Base-by-base conservation (phyloP, 2,888 invertebrate genomes). In the Morpho deidamia region DNA sequence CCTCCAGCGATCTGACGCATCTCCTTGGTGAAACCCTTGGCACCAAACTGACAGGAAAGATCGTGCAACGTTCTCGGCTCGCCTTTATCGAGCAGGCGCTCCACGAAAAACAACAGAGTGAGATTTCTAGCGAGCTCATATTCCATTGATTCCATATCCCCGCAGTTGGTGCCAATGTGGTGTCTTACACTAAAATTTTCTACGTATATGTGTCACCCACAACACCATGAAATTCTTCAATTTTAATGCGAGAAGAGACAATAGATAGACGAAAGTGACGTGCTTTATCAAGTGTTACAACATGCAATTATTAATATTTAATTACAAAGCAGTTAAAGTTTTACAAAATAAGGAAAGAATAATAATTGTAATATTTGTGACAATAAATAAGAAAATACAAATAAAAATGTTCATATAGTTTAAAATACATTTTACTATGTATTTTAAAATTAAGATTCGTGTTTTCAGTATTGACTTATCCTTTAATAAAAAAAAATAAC, bases 11-110 rank as follows among this genome's bases (percentile, higher is more conserved):
- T 96, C 85, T 97, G 97, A 69, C 97, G 92, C 99, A 99, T 99
- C 91, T 99, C 99, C 90, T 98, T 97, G 23, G 99, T 98, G 88
- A 99, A 99, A 67, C 97, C 99, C 85, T 98, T 98, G 68, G 99
- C 98, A 73, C 99, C 99, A 89, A 99, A 99, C 89, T 99, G 98
- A 86, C 99, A 99, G 80, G 98, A 98, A 69, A 99, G 92, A 91
- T 99, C 99, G 88, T 98, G 98, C 73, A 99, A 92, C 65, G 98
- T 97, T 81, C 99, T 93, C 63, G 98, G 96, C 81, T 97, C 96
- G 70, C 97, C 96, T 91, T 98, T 98, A 87, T 99, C 98, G 93
- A 99, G 94, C 69, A 99, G 92, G 74, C 98, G 95, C 91, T 99
- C 99, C 82, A 99, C 95, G 90, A 99, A 99, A 92, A 99, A 99